Conservation (phyloP, 1,140 invertebrate genomes). For the Solenopsis invicta region DNA sequence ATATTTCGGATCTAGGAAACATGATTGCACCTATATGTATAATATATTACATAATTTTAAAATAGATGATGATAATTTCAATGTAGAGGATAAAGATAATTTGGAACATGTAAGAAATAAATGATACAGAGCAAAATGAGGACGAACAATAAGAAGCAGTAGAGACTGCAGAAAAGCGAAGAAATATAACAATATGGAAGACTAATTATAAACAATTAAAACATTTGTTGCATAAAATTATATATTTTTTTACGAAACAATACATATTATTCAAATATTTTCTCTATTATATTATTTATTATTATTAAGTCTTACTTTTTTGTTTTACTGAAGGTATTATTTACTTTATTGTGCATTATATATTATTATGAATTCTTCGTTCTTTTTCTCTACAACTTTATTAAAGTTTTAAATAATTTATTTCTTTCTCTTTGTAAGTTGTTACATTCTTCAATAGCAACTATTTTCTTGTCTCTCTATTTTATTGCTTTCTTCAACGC, state of each 20-base stretch:
- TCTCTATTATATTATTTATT: no score
- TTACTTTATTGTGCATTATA: no score
- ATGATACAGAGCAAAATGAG: not conserved
- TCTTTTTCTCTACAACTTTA: not conserved
- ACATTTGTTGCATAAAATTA: no score
- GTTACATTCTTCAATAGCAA: not conserved
- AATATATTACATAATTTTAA: slow-evolving; percentile 22
- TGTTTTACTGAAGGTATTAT: no score
- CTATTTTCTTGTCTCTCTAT: not conserved
- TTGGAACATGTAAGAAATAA: not conserved
- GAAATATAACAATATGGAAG: not conserved
- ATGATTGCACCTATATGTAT: not conserved
- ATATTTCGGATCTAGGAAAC: not conserved
- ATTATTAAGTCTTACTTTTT: no score
- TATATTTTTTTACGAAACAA: no score
- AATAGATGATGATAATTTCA: not conserved
- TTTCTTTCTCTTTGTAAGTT: not conserved
- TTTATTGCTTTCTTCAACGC: not conserved
- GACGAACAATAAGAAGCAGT: not conserved
- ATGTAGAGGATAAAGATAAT: not conserved
- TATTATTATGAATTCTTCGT: no score
- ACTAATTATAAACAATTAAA: not conserved
- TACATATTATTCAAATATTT: no score
- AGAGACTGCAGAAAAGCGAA: not conserved
- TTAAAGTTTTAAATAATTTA: not conserved